phyloP scores from a whole-genome alignment of 1,140 invertebrate species.

The Lasioglossum baleicum region DNA sequence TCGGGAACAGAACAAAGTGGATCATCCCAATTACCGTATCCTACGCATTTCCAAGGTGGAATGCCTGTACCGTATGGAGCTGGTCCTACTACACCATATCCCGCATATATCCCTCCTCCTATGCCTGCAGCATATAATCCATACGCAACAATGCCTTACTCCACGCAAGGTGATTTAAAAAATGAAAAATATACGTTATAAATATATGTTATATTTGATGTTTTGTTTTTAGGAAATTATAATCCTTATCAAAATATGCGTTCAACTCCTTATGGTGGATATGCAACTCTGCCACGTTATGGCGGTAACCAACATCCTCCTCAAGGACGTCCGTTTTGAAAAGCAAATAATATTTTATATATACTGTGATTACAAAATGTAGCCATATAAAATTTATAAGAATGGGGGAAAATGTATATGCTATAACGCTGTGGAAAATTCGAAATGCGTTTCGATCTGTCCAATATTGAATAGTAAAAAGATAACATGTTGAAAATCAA shows the following conservation, averaged over 20 bases:
- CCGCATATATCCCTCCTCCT: slow-evolving; percentile 85
- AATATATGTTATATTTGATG: neutral
- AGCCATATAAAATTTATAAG: too few species aligned
- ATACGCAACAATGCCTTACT: slow-evolving; percentile 89
- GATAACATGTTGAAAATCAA: slow-evolving; percentile 20
- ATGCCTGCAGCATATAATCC: slow-evolving; percentile 93
- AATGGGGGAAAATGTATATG: slow-evolving; percentile 16
- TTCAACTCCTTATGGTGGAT: slow-evolving; percentile 70
- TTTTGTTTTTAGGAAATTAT: slow-evolving; percentile 67
- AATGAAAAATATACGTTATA: too few species aligned
- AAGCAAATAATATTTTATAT: neutral
- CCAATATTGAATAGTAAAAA: neutral
- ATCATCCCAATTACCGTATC: slow-evolving; percentile 82
- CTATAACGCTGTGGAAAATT: slow-evolving; percentile 4
- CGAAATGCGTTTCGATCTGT: slow-evolving; percentile 7
- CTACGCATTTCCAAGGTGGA: slow-evolving; percentile 81
- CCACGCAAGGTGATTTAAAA: slow-evolving; percentile 81
- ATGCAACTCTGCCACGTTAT: slow-evolving; percentile 77
- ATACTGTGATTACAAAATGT: slow-evolving; percentile 40
- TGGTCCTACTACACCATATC: slow-evolving; percentile 83
- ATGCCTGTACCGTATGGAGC: slow-evolving; percentile 91
- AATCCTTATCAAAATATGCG: slow-evolving; percentile 70
- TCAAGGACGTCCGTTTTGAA: slow-evolving; percentile 71
- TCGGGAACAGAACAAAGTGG: slow-evolving; percentile 64
- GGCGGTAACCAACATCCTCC: slow-evolving; percentile 73